Conservation (phyloP, 2,888 invertebrate genomes). For the Ochropacha duplaris region DNA sequence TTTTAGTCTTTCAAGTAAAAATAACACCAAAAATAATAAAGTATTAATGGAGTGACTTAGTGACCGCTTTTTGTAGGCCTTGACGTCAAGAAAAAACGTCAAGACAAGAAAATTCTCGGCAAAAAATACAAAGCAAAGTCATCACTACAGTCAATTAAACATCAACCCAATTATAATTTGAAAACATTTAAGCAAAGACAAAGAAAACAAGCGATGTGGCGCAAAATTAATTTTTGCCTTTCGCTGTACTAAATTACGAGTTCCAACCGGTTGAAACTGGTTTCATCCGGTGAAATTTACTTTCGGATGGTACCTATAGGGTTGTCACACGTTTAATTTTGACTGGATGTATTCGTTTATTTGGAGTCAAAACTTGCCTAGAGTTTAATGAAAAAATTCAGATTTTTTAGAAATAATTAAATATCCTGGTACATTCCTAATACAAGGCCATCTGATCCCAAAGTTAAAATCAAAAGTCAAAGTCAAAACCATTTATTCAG, state of each 20-base stretch:
- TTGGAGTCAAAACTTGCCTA: not conserved
- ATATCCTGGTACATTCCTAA: too few species aligned
- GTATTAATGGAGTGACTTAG: not conserved
- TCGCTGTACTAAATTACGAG: slow-evolving; percentile 22
- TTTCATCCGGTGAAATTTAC: slow-evolving; percentile 21
- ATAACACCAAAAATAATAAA: not conserved
- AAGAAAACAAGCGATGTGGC: slow-evolving; percentile 12
- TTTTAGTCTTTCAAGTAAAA: not conserved
- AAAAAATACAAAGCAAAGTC: not conserved
- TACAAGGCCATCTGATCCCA: too few species aligned
- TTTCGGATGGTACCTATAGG: slow-evolving; percentile 6
- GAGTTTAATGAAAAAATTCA: too few species aligned
- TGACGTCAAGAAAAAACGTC: not conserved
- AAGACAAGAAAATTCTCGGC: not conserved
- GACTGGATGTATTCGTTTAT: not conserved
- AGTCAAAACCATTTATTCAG: too few species aligned
- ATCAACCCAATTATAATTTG: slow-evolving; percentile 17
- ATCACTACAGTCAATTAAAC: slow-evolving; percentile 4
- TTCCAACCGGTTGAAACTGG: slow-evolving; percentile 14
- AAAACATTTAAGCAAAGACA: slow-evolving; percentile 22
- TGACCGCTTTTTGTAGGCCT: not conserved
- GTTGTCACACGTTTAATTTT: not conserved
- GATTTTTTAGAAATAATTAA: too few species aligned
- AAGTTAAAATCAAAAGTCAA: too few species aligned
- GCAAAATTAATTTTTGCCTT: slow-evolving; percentile 23